These are phyloP conservation scores for Sussaba pulchella DNA, from an alignment of 2,888 invertebrate genomes.

Conservation along the genomic window DNA sequence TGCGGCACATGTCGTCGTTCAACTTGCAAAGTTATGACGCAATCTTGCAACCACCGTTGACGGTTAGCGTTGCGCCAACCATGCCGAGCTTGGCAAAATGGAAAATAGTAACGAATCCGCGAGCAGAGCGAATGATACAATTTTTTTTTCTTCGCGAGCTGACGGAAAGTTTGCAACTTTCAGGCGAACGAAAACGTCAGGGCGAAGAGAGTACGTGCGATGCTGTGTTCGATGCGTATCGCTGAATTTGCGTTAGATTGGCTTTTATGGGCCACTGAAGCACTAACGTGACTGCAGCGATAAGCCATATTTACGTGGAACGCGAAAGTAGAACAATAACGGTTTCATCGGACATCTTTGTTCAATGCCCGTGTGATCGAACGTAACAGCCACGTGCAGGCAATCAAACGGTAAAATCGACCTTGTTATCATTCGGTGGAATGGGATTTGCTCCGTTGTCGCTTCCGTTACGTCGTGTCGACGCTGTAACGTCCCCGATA, in stretches of 20 bases:
- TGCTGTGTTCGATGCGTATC: slow-evolving; percentile 4
- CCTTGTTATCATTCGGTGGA: background rate
- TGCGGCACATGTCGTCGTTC: slow-evolving; percentile 57
- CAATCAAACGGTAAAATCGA: background rate
- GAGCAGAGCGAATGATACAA: slow-evolving; percentile 16
- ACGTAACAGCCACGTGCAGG: background rate
- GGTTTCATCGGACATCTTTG: slow-evolving; percentile 9
- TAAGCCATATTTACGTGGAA: background rate
- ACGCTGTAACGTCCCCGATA: slow-evolving; percentile 9
- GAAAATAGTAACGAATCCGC: background rate
- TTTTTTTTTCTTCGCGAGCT: background rate
- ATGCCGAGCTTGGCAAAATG: background rate
- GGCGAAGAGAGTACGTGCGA: slow-evolving; percentile 24
- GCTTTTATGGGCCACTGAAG: slow-evolving; percentile 19
- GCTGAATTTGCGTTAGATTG: slow-evolving; percentile 5
- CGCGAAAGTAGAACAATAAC: slow-evolving; percentile 1
- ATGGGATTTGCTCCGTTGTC: background rate
- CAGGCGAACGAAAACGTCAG: background rate
- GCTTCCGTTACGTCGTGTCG: background rate
- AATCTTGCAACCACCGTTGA: slow-evolving; percentile 44
- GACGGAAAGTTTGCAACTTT: background rate
- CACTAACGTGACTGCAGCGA: background rate
- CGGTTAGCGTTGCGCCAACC: background rate
- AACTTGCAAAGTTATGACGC: slow-evolving; percentile 61
- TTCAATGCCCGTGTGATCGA: background rate